phyloP scores from a whole-genome alignment of 1,140 invertebrate species.

The Palaemon carinicauda region DNA sequence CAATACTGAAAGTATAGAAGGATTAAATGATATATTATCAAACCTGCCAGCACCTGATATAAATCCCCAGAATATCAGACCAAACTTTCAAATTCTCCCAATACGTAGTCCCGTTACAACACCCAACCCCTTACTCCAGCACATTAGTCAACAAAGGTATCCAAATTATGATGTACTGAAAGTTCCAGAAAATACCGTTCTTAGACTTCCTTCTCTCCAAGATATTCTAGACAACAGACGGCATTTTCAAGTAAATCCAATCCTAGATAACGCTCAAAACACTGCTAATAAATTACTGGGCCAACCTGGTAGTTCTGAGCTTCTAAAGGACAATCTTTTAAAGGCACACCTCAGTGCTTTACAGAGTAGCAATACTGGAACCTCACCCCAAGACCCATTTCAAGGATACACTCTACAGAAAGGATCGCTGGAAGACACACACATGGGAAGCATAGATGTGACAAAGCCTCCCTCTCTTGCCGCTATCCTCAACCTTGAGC shows the following conservation, averaged over 20 bases:
- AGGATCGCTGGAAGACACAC: not conserved
- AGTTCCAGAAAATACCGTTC: not conserved
- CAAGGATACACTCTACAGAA: not conserved
- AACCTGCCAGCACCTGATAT: not conserved
- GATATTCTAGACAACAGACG: slow-evolving; percentile 24
- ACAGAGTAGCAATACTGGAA: not conserved
- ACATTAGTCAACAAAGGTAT: not conserved
- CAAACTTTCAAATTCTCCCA: not conserved
- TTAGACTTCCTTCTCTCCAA: not conserved
- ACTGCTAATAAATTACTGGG: not conserved
- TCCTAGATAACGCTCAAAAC: not conserved
- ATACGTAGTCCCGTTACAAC: not conserved
- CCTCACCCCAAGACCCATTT: not conserved
- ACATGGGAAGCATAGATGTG: not conserved
- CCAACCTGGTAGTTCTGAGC: not conserved
- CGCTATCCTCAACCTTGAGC: not conserved
- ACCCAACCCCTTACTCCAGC: not conserved
- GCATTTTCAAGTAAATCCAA: not conserved
- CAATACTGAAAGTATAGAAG: not conserved
- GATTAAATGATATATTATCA: not conserved
- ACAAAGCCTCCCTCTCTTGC: not conserved
- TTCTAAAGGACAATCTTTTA: not conserved
- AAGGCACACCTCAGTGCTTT: slow-evolving; percentile 13
- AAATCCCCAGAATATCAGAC: slow-evolving; percentile 21
- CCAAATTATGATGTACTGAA: slow-evolving; percentile 5